Base-by-base conservation (phyloP, 1,140 invertebrate species). In the Aphis gossypii region DNA sequence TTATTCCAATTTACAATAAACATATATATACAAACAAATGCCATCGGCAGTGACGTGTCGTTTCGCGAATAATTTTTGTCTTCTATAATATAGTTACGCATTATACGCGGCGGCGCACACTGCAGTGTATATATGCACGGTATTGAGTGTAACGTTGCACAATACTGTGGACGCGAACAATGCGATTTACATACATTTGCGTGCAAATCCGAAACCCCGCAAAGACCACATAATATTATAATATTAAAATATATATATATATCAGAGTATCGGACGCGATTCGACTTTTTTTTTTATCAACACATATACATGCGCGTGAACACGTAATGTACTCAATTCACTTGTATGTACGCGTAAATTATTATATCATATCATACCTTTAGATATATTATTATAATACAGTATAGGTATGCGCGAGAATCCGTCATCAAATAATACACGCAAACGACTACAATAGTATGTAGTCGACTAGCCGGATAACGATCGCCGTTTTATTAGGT, bases 141-240 rank as follows among this genome's bases (percentile, higher is more conserved):
- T 60, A 30, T 60, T 14, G 30, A 60, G 30, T 68, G 30, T n/a
- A 76, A 35, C 30, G 60, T 68, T 68, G 60, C 60, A 76, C 30
- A 76, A 76, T 76, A 76, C n/a, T 76, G n/a, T n/a, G 30, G n/a
- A n/a, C 30, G 60, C 60, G 30, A 76, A 76, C 60, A 76, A 76
- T 76, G 60, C 18, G 60, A 76, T 76, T 76, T 76, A 76, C 60
- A 76, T 76, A 76, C 60, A 76, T 76, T 76, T 76, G 60, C 60
- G 30, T n/a, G 60, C 60, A 76, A 76, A 76, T 76, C 60, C 60
- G 60, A 76, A 76, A 76, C 60, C 60, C 60, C 60, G 30, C 60
- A 76, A 76, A 76, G 14, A 76, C 30, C n/a, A n/a, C 60, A 76
- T 76, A 76, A 76, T 76, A 76, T n/a, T 76, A 35, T 6, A 76